Conservation (phyloP, 1,140 invertebrate species). For the Drosophila nigrodunni region DNA sequence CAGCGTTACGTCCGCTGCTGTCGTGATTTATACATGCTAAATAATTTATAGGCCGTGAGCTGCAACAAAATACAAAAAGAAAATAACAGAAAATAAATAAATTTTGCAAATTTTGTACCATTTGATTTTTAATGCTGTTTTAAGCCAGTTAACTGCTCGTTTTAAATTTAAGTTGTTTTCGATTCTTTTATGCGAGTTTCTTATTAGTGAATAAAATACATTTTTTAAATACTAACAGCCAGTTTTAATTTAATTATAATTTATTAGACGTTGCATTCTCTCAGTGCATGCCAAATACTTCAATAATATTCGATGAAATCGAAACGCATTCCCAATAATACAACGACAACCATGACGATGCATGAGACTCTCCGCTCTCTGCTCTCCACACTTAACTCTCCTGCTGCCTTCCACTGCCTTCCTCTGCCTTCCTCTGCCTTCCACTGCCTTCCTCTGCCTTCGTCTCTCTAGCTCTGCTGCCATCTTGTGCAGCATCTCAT, state of each 20-base stretch:
- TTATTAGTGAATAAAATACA: too few relatives aligned
- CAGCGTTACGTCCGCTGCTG: conserved; percentile 15
- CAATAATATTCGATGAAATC: conserved; percentile 60
- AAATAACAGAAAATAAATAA: too few relatives aligned
- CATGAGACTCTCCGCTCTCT: conserved; percentile 9
- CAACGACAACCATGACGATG: conserved; percentile 18
- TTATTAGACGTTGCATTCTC: neutral
- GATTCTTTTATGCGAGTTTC: too few relatives aligned
- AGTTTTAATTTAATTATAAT: too few relatives aligned
- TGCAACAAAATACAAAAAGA: neutral
- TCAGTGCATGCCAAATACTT: conserved; percentile 47
- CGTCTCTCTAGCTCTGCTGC: neutral
- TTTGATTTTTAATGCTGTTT: too few relatives aligned
- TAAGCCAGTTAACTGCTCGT: too few relatives aligned
- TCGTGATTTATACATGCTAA: conserved; percentile 69
- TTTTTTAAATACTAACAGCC: too few relatives aligned
- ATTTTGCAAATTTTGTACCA: too few relatives aligned
- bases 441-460: too few relatives aligned
- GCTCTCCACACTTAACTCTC: neutral
- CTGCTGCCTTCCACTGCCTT: too few relatives aligned
- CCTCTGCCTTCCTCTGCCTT: too few relatives aligned
- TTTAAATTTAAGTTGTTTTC: too few relatives aligned
- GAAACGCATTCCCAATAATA: conserved; percentile 40
- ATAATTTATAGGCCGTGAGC: conserved; percentile 61
- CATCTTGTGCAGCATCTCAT: conserved; percentile 24